These are phyloP conservation scores for Brachionus rubens DNA, from an alignment of 1,140 invertebrate species.

Conservation along the genomic window DNA sequence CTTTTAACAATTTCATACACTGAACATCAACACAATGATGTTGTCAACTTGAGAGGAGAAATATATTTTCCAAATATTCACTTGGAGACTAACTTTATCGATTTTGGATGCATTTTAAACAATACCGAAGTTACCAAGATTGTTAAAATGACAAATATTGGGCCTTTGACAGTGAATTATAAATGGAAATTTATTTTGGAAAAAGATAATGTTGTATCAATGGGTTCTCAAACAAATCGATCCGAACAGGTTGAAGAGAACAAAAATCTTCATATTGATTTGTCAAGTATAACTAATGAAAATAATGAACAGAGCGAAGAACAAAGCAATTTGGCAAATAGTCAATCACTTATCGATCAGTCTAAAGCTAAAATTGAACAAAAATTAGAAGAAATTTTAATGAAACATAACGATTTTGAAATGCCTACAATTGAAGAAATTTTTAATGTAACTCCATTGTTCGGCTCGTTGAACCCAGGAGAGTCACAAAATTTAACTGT, in stretches of 20 bases:
- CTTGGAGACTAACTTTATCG: conserved; percentile 56
- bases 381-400: conserved; percentile 27
- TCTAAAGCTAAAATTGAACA: conserved; percentile 20
- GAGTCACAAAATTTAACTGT: conserved; percentile 59
- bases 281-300: not conserved
- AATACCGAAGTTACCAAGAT: conserved; percentile 59
- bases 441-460: conserved; percentile 60
- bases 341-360: not conserved
- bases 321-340: not conserved
- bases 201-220: conserved; percentile 50
- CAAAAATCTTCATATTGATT: not conserved
- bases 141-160: conserved; percentile 60
- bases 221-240: conserved; percentile 49
- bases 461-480: conserved; percentile 58
- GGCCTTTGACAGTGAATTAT: conserved; percentile 58
- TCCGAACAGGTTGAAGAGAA: conserved; percentile 30
- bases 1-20: conserved; percentile 6
- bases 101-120: conserved; percentile 61
- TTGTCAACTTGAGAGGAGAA: conserved; percentile 57
- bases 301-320: conserved; percentile 28
- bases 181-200: conserved; percentile 51
- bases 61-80: conserved; percentile 60
- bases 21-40: conserved; percentile 52
- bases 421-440: conserved; percentile 52
- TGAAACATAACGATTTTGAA: conserved; percentile 14